A percentile compares a stretch with the other conserved stretches of the same genome.
These are phyloP conservation scores for Istiophorus platypterus DNA, from an alignment of 2,113 vertebrate genomes.

Conservation along the genomic window DNA sequence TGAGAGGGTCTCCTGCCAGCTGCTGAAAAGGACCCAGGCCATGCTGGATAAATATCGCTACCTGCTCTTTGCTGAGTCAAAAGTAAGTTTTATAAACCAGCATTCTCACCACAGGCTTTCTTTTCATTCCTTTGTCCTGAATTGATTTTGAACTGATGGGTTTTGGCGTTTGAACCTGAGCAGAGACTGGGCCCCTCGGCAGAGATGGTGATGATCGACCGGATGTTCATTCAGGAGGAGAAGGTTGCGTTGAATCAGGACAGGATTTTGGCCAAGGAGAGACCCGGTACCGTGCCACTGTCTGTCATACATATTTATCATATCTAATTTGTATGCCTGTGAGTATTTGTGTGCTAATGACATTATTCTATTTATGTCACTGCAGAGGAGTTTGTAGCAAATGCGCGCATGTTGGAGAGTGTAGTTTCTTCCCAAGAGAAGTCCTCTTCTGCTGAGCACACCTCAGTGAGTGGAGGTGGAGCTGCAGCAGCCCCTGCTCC, in stretches of 20 bases:
- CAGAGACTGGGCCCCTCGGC: conserved; percentile 94
- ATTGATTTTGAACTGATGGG: conserved; percentile 60
- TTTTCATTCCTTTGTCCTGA: conserved; percentile 14
- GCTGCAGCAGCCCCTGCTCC: conserved; percentile 28
- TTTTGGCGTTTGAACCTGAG: conserved; percentile 53
- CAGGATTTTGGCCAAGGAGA: conserved; percentile 92
- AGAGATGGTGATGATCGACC: conserved; percentile 98
- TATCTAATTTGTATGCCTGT: background rate
- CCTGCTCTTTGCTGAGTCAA: conserved; percentile 92
- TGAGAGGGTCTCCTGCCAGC: conserved; percentile 90
- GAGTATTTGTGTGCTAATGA: background rate
- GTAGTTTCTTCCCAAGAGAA: conserved; percentile 65
- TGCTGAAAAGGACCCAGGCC: conserved; percentile 92
- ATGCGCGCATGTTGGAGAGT: conserved; percentile 86
- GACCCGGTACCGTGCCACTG: conserved; percentile 85
- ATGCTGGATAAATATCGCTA: conserved; percentile 97
- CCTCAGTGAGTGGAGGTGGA: conserved; percentile 37
- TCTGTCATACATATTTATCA: background rate
- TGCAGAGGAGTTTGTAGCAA: conserved; percentile 92
- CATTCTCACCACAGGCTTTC: background rate
- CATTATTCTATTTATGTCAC: conserved; percentile 27
- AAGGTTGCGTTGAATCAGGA: conserved; percentile 91
- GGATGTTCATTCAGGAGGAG: conserved; percentile 98
- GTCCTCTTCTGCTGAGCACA: conserved; percentile 44
- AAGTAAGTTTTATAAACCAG: conserved; percentile 83